phyloP scores from a whole-genome alignment of 2,888 invertebrate genomes.

The Arrhopalites spinosus region DNA sequence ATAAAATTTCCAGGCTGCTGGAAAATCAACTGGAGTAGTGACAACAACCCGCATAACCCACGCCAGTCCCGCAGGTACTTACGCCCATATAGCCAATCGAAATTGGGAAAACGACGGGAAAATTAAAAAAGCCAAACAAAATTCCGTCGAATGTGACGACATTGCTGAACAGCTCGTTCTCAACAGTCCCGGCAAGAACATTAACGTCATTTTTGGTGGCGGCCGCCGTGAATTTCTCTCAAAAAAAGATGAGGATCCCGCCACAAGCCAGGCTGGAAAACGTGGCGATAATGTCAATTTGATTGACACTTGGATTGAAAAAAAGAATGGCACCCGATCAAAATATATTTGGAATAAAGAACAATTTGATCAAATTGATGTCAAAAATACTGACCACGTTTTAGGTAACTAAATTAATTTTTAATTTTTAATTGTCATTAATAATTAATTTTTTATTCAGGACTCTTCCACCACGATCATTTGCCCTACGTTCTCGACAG shows the following conservation, averaged over 20 bases:
- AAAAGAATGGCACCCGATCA: constrained; percentile 56
- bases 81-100: constrained; percentile 61
- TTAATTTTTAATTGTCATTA: too few relatives aligned
- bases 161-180: constrained; percentile 82
- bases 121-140: constrained; percentile 61
- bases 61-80: constrained; percentile 61
- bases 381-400: constrained; percentile 11
- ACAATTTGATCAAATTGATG: constrained; percentile 63
- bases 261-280: constrained; percentile 59
- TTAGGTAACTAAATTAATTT: constrained; percentile 23
- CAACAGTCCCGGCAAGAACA: constrained; percentile 73
- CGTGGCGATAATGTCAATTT: constrained; percentile 67
- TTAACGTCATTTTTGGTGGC: constrained; percentile 66
- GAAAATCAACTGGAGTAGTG: constrained; percentile 62
- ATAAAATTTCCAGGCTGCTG: constrained; percentile 59
- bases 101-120: constrained; percentile 79
- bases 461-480: constrained; percentile 51
- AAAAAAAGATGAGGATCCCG: constrained; percentile 11
- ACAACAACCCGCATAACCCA: constrained; percentile 53
- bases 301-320: constrained; percentile 67
- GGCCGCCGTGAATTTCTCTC: constrained; percentile 46
- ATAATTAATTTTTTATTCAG: constrained; percentile 46
- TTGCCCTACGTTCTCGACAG: constrained; percentile 41
- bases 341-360: constrained; percentile 66
- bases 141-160: constrained; percentile 69